Percentiles rank a stretch among this genome's conserved stretches.
phyloP scores from a whole-genome alignment of 2,113 vertebrate genomes.

The Aix galericulata region DNA sequence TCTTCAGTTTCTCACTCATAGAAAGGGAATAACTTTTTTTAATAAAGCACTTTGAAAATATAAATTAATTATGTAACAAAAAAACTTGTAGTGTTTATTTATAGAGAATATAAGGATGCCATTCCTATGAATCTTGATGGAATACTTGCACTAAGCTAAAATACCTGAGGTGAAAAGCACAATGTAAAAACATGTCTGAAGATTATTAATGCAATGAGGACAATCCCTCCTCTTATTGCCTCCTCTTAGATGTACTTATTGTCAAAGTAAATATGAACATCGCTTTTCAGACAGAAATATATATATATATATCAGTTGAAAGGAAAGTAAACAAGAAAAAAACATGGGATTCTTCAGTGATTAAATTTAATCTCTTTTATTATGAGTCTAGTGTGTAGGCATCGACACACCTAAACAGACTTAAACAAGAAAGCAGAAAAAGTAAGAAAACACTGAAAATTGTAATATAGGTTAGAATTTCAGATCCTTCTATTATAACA shows the following conservation, averaged over 20 bases:
- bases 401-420: background rate
- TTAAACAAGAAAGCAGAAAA: background rate
- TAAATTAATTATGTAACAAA: background rate
- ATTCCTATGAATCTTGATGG: background rate
- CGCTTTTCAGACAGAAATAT: background rate
- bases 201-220: background rate
- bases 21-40: background rate
- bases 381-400: background rate
- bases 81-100: background rate
- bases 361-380: background rate
- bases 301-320: background rate
- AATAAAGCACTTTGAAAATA: background rate
- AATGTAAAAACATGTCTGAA: background rate
- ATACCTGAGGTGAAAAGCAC: background rate
- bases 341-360: background rate
- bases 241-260: background rate
- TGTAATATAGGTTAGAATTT: background rate
- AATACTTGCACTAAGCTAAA: conserved; percentile 1
- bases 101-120: background rate
- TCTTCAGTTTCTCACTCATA: background rate
- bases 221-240: background rate
- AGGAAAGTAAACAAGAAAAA: background rate
- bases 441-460: background rate
- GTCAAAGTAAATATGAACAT: background rate
- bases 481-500: background rate